These are phyloP conservation scores for Tachyglossus aculeatus DNA, from an alignment of 2,797 vertebrate species.

Conservation along the genomic window DNA sequence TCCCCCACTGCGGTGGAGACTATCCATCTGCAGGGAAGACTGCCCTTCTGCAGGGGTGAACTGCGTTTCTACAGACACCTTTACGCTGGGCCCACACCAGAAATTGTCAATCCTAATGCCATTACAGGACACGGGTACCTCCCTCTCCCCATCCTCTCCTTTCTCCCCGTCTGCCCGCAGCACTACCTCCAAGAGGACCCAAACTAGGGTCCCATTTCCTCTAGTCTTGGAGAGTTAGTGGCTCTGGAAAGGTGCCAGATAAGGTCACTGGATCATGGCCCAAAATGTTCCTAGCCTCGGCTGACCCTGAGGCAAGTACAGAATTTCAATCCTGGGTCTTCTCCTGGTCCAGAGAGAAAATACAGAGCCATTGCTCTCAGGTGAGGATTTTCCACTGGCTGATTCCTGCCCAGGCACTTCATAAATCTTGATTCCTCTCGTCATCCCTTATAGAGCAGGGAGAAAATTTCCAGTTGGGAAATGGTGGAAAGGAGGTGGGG, in stretches of 20 bases:
- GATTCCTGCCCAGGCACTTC: not conserved
- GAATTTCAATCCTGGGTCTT: not conserved
- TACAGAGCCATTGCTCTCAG: not conserved
- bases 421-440: not conserved
- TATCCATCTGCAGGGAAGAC: not conserved
- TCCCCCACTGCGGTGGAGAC: too few species aligned
- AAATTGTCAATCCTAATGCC: too few species aligned
- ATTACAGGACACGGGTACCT: too few species aligned
- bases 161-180: too few species aligned
- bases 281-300: not conserved
- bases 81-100: too few species aligned
- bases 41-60: too few species aligned
- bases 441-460: not conserved
- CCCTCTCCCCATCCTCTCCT: too few species aligned
- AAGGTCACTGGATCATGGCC: not conserved
- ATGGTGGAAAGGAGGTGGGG: not conserved
- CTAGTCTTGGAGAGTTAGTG: too few species aligned
- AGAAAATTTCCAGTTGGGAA: not conserved
- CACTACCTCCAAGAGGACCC: too few species aligned
- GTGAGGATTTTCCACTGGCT: not conserved
- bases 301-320: constrained; percentile 22
- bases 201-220: too few species aligned
- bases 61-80: too few species aligned
- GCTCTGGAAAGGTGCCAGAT: not conserved
- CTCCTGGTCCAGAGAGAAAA: not conserved